Evolutionary conservation across 1,140 invertebrate genomes (phyloP).

Genomic region (Metaphire vulgaris): DNA sequence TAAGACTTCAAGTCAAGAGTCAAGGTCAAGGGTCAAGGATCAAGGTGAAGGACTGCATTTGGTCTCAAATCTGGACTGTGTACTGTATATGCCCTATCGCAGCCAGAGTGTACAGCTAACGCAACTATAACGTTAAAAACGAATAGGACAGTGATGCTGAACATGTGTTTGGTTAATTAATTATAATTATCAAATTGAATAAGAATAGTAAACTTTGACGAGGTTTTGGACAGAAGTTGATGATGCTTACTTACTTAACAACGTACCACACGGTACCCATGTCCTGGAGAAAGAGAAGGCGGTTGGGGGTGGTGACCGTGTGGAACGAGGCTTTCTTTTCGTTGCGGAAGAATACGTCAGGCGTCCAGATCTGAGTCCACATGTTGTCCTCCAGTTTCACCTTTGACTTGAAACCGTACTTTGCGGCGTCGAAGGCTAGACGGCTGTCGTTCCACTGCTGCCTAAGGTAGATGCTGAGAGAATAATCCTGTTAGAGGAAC

Average conservation of each 20-base stretch:
- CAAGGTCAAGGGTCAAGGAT: too few relatives aligned
- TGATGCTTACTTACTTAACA: slow-evolving; percentile 35
- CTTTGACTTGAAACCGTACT: slow-evolving; percentile 21
- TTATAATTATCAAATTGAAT: too few relatives aligned
- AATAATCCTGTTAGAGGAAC: slow-evolving; percentile 50
- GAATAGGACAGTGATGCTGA: too few relatives aligned
- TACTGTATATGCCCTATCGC: too few relatives aligned
- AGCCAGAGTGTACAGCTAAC: too few relatives aligned
- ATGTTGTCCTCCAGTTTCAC: slow-evolving; percentile 39
- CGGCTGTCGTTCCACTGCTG: slow-evolving; percentile 47
- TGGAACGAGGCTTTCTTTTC: slow-evolving; percentile 57
- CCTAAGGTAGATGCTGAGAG: slow-evolving; percentile 45
- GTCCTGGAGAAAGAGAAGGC: slow-evolving; percentile 59
- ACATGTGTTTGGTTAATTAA: too few relatives aligned
- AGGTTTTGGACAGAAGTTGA: too few relatives aligned
- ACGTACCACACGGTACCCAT: slow-evolving; percentile 52
- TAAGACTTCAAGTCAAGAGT: too few relatives aligned
- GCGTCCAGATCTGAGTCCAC: slow-evolving; percentile 39
- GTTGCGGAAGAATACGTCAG: slow-evolving; percentile 54
- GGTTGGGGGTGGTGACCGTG: slow-evolving; percentile 57
- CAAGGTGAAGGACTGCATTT: too few relatives aligned
- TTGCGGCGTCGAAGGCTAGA: slow-evolving; percentile 32
- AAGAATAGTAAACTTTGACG: too few relatives aligned
- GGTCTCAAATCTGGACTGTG: too few relatives aligned
- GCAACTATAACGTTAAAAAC: too few relatives aligned